Evolutionary conservation across 2,888 invertebrate species (phyloP), one percentile per base, ranked within the genome.

Genomic region (Hydroisotoma schaefferi): DNA sequence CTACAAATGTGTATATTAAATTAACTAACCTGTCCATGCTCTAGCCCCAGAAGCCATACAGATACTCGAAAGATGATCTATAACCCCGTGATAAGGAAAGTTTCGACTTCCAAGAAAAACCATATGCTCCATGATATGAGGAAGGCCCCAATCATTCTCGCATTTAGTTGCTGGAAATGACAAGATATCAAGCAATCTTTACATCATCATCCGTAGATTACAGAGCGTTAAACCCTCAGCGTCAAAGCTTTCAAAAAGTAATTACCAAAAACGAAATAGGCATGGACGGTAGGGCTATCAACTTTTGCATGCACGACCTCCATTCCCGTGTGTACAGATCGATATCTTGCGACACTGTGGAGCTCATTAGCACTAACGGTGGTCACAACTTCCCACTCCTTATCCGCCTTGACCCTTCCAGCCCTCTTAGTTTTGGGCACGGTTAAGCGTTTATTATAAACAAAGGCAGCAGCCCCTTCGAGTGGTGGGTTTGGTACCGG

Each of bases 91-190:
- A 26, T 59, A 54, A 5, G 63, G 63, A 29, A 53, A 63, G 26
- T 49, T 52, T 27, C 40, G 49, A 46, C 63, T 63, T 23, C 63
- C 63, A 25, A 57, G 57, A 44, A 53, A 59, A 8, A 63, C 29
- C 59, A 63, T 59, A 18, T 57, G 63, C 25, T 57, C 26, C 20
- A 63, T 33, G 26, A 47, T 47, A 23, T 47, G 49, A 18, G 49
- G 49, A 15, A 49, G 29, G 15, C 49, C 49, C 8, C n/a, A 18
- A 26, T 49, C 28, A 18, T 49, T 49, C 4, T 5, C 5, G 18
- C 26, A 26, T 20, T 43, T 43, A 6, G 43, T 43, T 43, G n/a
- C 43, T 43, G 12, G 8, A 18, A 43, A 15, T n/a, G 18, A 43
- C 18, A 10, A 43, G n/a, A 43, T 15, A 15, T 43, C 10, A 43